Evolutionary conservation across 2,797 vertebrate species (phyloP), one percentile per base, ranked within the genome.

Genomic region (Chrysolophus pictus): DNA sequence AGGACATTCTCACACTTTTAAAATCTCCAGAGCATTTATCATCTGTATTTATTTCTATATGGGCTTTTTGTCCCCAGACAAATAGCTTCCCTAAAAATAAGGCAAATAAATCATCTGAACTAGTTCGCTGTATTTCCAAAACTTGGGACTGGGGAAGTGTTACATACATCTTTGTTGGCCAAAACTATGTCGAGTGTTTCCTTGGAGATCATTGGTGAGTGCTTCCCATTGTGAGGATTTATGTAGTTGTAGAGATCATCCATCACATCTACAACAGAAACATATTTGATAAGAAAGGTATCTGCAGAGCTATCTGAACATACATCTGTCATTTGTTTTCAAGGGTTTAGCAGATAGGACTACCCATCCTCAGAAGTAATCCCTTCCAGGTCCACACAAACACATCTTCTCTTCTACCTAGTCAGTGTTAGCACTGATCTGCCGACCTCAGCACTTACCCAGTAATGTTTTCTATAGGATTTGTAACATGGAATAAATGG

Each of bases 231-330:
- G 73, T 98, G 97, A 6, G 98, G 99, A 96, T 99, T 99, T 85
- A 99, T n/a, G 49, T 99, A 99, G 96, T 95, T 98, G 97, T 98
- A 99, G 44, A 99, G 98, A 92, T 99, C 99, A 82, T 99, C 99
- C 99, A 99, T 99, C 77, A 99, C 99, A 8, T 99, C 99, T 99
- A 35, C 23, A 72, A 77, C 14, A 87, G 46, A 90, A 33, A 85
- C 28, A 7, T 3, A 9, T 1, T 26, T 10, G 42, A 60, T 4
- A 53, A 33, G 28, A 65, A 62, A 53, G n/a, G 10, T 37, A 14
- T 2, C 6, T 22, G 4, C 63, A 42, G n/a, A 51, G 7, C 22
- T 19, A 9, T 1, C 4, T 1, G 35, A 2, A 9, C 49, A n/a
- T 5, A 53, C 22, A 5, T 0, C 39, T 15, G 23, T 6, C 58